Percentiles rank a stretch among this genome's conserved stretches.
phyloP scores from a whole-genome alignment of 2,113 vertebrate genomes.

The Loxodonta africana region DNA sequence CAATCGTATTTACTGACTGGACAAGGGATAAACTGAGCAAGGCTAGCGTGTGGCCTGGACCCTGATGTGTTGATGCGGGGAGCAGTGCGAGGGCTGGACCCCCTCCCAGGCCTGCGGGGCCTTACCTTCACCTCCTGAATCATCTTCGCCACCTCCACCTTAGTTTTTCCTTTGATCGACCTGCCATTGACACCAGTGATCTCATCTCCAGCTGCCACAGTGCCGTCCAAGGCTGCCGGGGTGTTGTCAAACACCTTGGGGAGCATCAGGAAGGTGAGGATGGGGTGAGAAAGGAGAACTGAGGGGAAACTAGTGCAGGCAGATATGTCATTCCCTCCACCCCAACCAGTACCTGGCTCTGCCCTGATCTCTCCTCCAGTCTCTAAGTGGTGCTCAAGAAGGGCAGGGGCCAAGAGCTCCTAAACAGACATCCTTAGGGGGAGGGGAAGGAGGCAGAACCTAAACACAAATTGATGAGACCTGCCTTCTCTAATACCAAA shows the following conservation, averaged over 20 bases:
- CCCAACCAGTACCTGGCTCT: fast-evolving
- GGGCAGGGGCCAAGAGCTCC: not conserved
- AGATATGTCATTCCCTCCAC: not conserved
- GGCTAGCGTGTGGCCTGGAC: not conserved
- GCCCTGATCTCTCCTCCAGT: not conserved
- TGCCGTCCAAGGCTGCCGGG: slow-evolving; percentile 95
- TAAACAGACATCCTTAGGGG: not conserved
- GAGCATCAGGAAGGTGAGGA: not conserved
- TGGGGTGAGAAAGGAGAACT: not conserved
- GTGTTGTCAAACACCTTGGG: slow-evolving; percentile 98
- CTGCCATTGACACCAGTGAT: slow-evolving; percentile 98
- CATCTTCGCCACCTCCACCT: slow-evolving; percentile 99
- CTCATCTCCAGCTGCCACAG: slow-evolving; percentile 97
- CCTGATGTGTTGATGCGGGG: fast-evolving
- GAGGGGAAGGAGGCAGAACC: no score
- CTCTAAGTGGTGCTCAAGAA: not conserved
- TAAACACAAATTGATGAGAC: not conserved
- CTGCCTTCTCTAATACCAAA: not conserved
- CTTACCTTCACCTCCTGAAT: slow-evolving; percentile 98
- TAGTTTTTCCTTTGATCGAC: slow-evolving; percentile 98
- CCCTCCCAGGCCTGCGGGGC: not conserved
- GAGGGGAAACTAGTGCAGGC: not conserved
- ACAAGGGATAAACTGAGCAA: fast-evolving
- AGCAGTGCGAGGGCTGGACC: not conserved
- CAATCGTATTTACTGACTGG: fast-evolving